Evolutionary conservation across 64 coral and sea anemone genomes (phyloP), one percentile per base, ranked within the genome.

Genomic region (Anthopleura sola): DNA sequence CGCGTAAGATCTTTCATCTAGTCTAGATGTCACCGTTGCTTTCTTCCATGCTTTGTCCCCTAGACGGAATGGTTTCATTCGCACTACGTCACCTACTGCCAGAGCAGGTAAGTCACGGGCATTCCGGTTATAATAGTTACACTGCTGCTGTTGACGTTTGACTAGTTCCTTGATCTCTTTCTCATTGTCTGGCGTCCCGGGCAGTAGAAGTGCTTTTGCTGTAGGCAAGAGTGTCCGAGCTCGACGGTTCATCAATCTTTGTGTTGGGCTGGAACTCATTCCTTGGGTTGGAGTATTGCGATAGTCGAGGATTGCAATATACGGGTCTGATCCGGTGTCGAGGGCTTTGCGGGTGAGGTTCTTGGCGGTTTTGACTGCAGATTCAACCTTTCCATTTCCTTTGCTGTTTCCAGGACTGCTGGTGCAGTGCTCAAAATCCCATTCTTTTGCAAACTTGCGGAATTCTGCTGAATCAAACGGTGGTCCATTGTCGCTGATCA

Each of bases 301-400:
- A 4, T 14, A 78, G 15, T 71, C 85, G 8, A 91, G 31, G 3
- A 91, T 53, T 11, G 84, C 90, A 8, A 92, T 32, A 34, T 77
- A 92, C 13, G 58, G 74, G 68, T 88, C 82, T 81, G 81, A 24
- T n/a, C 81, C 87, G 49, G 58, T 50, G 78, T 37, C 13, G 50
- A 44, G 83, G 40, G 82, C 62, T 36, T 88, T 93, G 46, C 71
- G 88, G 54, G 88, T 32, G 47, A 88, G 44, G 21, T 6, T 76
- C 47, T 85, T 90, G 29, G 83, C 88, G 33, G 1, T 23, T 54
- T 91, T 86, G 20, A 82, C 57, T n/a, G 83, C 82, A 29, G 57
- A 24, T 38, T 92, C 91, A 40, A 51, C 71, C 75, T 88, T 88
- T n/a, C 91, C 86, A 68, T 93, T 88, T 20, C 64, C 36, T 62